phyloP scores from a whole-genome alignment of 2,113 vertebrate genomes.

The Madoqua kirkii region DNA sequence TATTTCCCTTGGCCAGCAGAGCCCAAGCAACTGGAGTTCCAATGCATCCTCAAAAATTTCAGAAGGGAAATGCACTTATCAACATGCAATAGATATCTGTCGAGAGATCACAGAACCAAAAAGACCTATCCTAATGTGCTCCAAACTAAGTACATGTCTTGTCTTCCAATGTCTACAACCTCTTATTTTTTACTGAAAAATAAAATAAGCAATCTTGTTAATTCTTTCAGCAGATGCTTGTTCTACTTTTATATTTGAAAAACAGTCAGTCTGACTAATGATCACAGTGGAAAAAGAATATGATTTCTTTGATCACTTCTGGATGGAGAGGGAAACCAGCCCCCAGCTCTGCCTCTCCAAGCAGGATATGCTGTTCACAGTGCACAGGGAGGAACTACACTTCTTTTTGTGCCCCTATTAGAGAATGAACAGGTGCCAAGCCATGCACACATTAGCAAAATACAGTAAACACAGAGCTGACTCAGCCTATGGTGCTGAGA shows the following conservation, averaged over 20 bases:
- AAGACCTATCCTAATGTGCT: background rate
- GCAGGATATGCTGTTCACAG: background rate
- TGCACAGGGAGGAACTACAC: background rate
- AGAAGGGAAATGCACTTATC: background rate
- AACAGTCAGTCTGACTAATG: background rate
- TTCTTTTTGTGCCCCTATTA: background rate
- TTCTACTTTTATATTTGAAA: background rate
- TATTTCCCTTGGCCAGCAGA: background rate
- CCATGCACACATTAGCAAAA: background rate
- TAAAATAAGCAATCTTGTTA: background rate
- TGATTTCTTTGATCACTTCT: background rate
- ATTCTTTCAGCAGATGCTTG: background rate
- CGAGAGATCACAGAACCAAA: background rate
- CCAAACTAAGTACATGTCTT: background rate
- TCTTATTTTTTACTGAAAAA: slow-evolving; percentile 14
- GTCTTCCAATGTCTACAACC: background rate
- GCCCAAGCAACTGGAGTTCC: background rate
- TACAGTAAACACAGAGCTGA: background rate
- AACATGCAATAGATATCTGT: background rate
- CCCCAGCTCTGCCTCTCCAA: background rate
- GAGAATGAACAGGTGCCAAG: background rate
- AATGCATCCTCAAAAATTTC: background rate
- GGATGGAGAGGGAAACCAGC: background rate
- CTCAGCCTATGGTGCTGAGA: background rate
- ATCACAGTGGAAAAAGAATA: background rate